These are phyloP conservation scores for Sebastes baramenuke DNA, from an alignment of 2,797 vertebrate species.

Conservation along the genomic window DNA sequence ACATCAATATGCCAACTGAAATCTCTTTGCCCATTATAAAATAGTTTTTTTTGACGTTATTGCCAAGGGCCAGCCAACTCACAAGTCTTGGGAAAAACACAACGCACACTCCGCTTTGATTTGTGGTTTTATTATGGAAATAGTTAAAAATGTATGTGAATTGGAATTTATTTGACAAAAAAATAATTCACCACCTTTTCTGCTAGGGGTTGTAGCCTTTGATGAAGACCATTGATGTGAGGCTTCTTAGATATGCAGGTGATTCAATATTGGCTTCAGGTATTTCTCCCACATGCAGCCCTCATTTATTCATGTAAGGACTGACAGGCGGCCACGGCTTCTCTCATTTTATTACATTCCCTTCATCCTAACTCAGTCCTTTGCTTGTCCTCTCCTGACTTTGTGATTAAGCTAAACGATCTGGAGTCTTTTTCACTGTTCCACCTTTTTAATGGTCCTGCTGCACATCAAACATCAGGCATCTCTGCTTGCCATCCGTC, in stretches of 20 bases:
- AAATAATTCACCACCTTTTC: constrained; percentile 12
- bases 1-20: constrained; percentile 16
- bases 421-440: constrained; percentile 17
- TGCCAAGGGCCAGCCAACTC: neutral
- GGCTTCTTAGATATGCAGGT: constrained; percentile 22
- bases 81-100: constrained; percentile 1
- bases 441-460: neutral
- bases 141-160: constrained; percentile 29
- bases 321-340: neutral
- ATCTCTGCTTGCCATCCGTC: neutral
- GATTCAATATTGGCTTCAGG: constrained; percentile 7
- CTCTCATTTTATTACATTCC: constrained; percentile 11
- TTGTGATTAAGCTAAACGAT: neutral
- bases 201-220: constrained; percentile 12
- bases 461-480: constrained; percentile 11
- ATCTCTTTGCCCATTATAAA: constrained; percentile 23
- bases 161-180: constrained; percentile 20
- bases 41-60: neutral
- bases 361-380: constrained; percentile 2
- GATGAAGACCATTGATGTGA: constrained; percentile 26
- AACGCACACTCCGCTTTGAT: constrained; percentile 19
- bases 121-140: constrained; percentile 22
- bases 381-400: constrained; percentile 1
- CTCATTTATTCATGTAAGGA: constrained; percentile 30
- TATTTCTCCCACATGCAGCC: constrained; percentile 10